phyloP scores from a whole-genome alignment of 1,140 invertebrate species.

The Drosophila navojoa region DNA sequence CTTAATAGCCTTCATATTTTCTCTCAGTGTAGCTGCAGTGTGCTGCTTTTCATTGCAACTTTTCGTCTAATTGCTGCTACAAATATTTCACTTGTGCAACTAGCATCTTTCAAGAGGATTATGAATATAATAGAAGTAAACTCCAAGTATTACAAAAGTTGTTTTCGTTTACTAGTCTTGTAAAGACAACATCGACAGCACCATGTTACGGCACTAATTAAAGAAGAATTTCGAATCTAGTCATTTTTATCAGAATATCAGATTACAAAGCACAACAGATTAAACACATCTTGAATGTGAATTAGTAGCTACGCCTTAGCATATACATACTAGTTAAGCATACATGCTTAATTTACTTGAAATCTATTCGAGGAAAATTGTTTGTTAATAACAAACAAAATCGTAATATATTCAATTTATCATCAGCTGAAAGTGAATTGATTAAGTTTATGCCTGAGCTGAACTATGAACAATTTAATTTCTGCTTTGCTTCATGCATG shows the following conservation, averaged over 20 bases:
- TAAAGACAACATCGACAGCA: too few relatives aligned
- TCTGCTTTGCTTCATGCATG: not conserved
- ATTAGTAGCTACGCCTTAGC: too few relatives aligned
- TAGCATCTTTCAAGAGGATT: not conserved
- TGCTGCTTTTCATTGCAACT: not conserved
- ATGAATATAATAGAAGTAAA: not conserved
- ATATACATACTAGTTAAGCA: too few relatives aligned
- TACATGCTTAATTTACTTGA: too few relatives aligned
- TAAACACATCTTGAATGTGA: too few relatives aligned
- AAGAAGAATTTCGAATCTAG: not conserved
- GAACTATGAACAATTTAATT: conserved; percentile 16
- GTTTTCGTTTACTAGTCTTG: not conserved
- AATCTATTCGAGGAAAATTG: too few relatives aligned
- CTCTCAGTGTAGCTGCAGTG: not conserved
- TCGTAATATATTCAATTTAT: not conserved
- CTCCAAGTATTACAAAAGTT: not conserved
- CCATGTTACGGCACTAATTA: not conserved
- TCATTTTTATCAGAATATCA: too few relatives aligned
- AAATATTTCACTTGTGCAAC: not conserved
- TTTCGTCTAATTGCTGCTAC: not conserved
- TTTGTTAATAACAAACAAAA: not conserved
- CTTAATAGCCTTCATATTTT: too few relatives aligned
- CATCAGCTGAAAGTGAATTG: not conserved
- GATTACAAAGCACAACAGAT: too few relatives aligned
- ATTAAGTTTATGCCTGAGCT: not conserved